A percentile compares a stretch with the other conserved stretches of the same genome.
Evolutionary conservation across 2,888 invertebrate genomes (phyloP).

Genomic region (Drosophila kanekoi): DNA sequence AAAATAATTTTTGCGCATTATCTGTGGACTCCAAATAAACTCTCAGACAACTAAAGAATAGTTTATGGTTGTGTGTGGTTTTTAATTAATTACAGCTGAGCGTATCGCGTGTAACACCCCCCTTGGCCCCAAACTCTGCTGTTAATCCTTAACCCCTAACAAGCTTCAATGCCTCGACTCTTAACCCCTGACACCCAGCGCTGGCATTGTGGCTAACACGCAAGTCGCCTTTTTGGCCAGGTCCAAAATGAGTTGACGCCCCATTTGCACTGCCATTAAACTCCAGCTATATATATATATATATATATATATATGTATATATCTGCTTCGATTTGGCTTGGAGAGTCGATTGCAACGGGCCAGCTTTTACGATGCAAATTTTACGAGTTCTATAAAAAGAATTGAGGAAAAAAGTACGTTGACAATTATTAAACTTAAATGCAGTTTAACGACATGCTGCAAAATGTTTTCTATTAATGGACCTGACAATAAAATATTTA

Average conservation of each 20-base stretch:
- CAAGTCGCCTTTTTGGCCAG: constrained; percentile 31
- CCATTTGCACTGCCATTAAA: constrained; percentile 30
- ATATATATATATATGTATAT: background rate
- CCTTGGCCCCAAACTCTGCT: background rate
- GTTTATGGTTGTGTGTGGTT: constrained; percentile 29
- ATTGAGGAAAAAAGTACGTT: background rate
- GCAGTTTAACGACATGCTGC: constrained; percentile 35
- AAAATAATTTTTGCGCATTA: constrained; percentile 58
- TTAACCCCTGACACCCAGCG: constrained; percentile 23
- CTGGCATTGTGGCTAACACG: constrained; percentile 28
- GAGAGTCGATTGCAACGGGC: constrained; percentile 11
- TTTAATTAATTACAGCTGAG: constrained; percentile 54
- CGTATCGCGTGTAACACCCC: constrained; percentile 45
- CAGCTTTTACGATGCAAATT: constrained; percentile 34
- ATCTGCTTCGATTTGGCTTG: constrained; percentile 10
- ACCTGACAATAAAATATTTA: constrained; percentile 23
- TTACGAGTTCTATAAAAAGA: constrained; percentile 30
- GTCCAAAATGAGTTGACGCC: constrained; percentile 48
- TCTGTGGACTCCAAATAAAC: constrained; percentile 34
- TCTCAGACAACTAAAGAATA: constrained; percentile 16
- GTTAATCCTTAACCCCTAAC: constrained; percentile 30
- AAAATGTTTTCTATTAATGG: constrained; percentile 12
- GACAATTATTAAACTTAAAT: constrained; percentile 32
- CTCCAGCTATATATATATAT: background rate
- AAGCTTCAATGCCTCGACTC: constrained; percentile 25